Base-by-base conservation (phyloP, 2,113 vertebrate species). In the Ailurus styani region DNA sequence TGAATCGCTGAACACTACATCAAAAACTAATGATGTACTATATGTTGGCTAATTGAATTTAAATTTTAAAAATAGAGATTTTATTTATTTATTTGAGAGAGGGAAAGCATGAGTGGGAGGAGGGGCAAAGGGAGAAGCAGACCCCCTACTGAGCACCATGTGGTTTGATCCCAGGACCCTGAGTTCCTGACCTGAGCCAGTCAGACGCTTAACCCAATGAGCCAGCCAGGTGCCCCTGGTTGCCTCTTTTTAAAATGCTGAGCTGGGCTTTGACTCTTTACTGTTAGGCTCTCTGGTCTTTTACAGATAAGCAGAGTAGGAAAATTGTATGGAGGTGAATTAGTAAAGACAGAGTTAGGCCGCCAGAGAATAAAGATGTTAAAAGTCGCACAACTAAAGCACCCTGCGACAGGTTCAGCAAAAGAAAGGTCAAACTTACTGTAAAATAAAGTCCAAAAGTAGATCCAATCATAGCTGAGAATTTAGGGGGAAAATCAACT, bases 211-310 rank as follows among this genome's bases (percentile, higher is more conserved):
- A 37, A 68, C 34, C 34, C 17, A 68, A 9, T 37, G 66, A 68
- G 18, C 34, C 34, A 68, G 17, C 18, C 18, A 66, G 18, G 66
- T 37, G 34, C 66, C 66, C 66, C 66, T 68, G 34, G 66, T 37
- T 68, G 66, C 34, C 66, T 37, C 8, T 37, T 68, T 96, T 94
- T 96, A 93, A 95, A 95, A 79, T 78, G 54, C 52, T 52, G 21
- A 50, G 25, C 66, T 89, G 31, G 73, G 14, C 29, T 90, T 94
- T 92, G 64, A 93, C 17, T 45, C 66, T 45, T 55, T 50, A 70
- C 72, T 40, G 5, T 52, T 29, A 40, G 25, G 31, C 11, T 47
- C 31, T 40, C 1, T 31, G 42, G 21, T 87, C 70, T 91, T 81
- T n/a, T 37, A 47, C n/a, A n/a, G 62, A 4, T 60, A 40, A 94